phyloP scores from a whole-genome alignment of 1,140 invertebrate genomes.

The Zaprionus africanus region DNA sequence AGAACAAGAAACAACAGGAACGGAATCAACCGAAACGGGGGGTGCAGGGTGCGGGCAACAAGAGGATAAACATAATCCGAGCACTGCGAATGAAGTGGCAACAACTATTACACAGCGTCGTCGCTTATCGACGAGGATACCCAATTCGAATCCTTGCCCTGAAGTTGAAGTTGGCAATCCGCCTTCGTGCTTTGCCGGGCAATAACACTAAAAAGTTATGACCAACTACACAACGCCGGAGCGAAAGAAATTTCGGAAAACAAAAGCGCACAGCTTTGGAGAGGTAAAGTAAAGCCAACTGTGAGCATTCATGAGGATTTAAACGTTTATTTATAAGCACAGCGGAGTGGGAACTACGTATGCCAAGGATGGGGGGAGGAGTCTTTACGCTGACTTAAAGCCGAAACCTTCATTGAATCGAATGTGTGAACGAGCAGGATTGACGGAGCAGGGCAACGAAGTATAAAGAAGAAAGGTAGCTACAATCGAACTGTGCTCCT shows the following conservation, averaged over 20 bases:
- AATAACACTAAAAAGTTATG: slow-evolving; percentile 83
- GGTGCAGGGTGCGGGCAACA: slow-evolving; percentile 30
- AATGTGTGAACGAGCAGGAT: slow-evolving; percentile 39
- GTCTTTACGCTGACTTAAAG: slow-evolving; percentile 47
- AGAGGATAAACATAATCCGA: slow-evolving; percentile 44
- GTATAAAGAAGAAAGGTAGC: not conserved
- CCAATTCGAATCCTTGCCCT: slow-evolving; percentile 37
- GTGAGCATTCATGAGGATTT: slow-evolving; percentile 82
- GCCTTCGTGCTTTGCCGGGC: slow-evolving; percentile 58
- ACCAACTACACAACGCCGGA: slow-evolving; percentile 38
- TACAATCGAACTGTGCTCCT: not conserved
- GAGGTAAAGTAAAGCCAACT: slow-evolving; percentile 69
- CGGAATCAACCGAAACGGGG: slow-evolving; percentile 5
- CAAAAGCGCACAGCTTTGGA: slow-evolving; percentile 65
- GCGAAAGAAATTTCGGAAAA: slow-evolving; percentile 69
- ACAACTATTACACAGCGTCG: slow-evolving; percentile 80
- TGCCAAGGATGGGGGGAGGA: not conserved
- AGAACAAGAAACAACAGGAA: slow-evolving; percentile 12
- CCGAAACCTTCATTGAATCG: slow-evolving; percentile 71
- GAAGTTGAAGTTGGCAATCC: slow-evolving; percentile 27
- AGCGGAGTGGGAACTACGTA: slow-evolving; percentile 10
- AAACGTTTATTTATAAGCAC: slow-evolving; percentile 79
- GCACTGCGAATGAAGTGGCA: slow-evolving; percentile 67
- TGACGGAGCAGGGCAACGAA: not conserved
- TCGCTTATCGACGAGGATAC: slow-evolving; percentile 54